Evolutionary conservation across 1,140 invertebrate genomes (phyloP).

Genomic region (Platyura marginata): DNA sequence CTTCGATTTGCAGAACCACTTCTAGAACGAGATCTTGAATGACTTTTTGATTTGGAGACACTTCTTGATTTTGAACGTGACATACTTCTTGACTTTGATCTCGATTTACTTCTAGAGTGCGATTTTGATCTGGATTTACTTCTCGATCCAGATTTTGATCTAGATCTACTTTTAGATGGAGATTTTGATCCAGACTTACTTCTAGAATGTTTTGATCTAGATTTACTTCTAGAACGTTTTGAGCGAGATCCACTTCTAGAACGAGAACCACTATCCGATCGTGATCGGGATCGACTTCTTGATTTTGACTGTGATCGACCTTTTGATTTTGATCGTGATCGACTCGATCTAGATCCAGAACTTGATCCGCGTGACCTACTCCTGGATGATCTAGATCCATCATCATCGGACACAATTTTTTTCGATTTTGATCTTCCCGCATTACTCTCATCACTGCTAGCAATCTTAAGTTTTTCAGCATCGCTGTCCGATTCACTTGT

Average conservation of each 20-base stretch:
- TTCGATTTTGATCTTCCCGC: background rate
- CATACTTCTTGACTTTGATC: too few relatives aligned
- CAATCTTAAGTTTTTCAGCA: conserved; percentile 20
- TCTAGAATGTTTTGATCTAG: background rate
- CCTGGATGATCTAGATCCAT: background rate
- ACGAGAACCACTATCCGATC: background rate
- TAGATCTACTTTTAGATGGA: background rate
- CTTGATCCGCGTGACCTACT: background rate
- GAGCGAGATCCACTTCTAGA: background rate
- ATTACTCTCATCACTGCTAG: background rate
- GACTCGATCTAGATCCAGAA: background rate
- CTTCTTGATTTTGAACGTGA: too few relatives aligned
- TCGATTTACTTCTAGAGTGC: too few relatives aligned
- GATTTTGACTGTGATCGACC: background rate
- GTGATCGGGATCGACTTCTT: background rate
- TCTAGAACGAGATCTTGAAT: too few relatives aligned
- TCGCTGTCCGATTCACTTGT: conserved; percentile 85
- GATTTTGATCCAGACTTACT: background rate
- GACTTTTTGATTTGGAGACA: too few relatives aligned
- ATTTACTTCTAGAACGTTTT: background rate
- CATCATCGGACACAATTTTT: background rate
- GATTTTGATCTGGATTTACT: too few relatives aligned
- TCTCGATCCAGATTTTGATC: background rate
- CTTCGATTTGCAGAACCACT: too few relatives aligned
- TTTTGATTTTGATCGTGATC: background rate